Evolutionary conservation across 2,888 invertebrate genomes (phyloP).

Genomic region (Enchytraeus crypticus): DNA sequence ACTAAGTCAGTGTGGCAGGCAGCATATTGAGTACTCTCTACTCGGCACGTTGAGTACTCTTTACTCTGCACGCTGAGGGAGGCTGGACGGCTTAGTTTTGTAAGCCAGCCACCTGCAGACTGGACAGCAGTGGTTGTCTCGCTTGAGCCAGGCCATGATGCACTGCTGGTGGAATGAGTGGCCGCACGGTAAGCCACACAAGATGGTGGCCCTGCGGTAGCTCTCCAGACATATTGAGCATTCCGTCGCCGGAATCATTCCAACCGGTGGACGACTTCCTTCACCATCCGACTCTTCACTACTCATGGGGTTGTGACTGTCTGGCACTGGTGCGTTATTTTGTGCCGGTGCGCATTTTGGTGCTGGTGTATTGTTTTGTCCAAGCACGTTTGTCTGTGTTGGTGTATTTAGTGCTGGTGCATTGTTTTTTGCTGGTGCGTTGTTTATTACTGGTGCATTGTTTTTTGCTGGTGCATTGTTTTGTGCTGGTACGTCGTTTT

Average conservation of each 20-base stretch:
- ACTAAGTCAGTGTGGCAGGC: too few species aligned
- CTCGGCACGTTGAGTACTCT: not conserved
- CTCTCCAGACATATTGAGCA: slow-evolving; percentile 54
- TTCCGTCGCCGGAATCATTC: slow-evolving; percentile 46
- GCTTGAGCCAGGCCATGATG: slow-evolving; percentile 51
- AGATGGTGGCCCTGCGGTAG: slow-evolving; percentile 41
- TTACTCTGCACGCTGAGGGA: slow-evolving; percentile 24
- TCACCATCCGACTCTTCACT: slow-evolving; percentile 3
- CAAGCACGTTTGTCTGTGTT: too few species aligned
- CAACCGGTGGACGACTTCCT: slow-evolving; percentile 30
- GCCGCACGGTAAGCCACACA: slow-evolving; percentile 54
- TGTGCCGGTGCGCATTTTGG: too few species aligned
- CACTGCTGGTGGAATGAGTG: slow-evolving; percentile 53
- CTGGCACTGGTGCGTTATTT: too few species aligned
- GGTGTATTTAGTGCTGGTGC: too few species aligned
- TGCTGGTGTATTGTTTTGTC: too few species aligned
- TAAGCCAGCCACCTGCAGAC: slow-evolving; percentile 55
- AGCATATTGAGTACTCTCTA: too few species aligned
- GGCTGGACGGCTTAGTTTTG: slow-evolving; percentile 33
- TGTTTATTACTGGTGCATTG: too few species aligned
- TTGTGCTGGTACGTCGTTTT: too few species aligned
- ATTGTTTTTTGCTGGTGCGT: too few species aligned
- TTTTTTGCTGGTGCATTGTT: too few species aligned
- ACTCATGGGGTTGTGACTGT: too few species aligned
- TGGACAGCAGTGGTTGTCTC: slow-evolving; percentile 54